phyloP scores from a whole-genome alignment of 2,797 vertebrate species.

The Lepilemur ruficaudatus region DNA sequence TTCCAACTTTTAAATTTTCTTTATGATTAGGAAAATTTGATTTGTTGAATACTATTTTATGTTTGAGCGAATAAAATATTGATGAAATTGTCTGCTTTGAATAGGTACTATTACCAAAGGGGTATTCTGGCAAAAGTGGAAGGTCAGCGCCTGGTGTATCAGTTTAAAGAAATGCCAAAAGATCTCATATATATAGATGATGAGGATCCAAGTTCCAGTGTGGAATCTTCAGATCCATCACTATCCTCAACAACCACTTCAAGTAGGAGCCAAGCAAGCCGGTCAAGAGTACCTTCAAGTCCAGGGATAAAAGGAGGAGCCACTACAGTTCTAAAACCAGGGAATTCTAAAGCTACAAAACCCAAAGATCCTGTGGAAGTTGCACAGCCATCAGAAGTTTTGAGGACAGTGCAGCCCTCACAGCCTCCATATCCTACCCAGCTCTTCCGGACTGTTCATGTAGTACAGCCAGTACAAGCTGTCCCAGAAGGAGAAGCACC shows the following conservation, averaged over 20 bases:
- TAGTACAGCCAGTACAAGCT: constrained; percentile 90
- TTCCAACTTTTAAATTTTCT: background rate
- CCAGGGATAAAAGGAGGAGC: constrained; percentile 81
- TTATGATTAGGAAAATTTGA: background rate
- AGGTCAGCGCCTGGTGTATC: constrained; percentile 97
- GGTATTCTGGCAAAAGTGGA: constrained; percentile 99
- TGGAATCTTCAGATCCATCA: constrained; percentile 83
- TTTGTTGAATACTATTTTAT: constrained; percentile 56
- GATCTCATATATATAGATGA: constrained; percentile 95
- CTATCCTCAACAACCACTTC: constrained; percentile 76
- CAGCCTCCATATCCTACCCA: constrained; percentile 90
- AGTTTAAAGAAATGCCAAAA: constrained; percentile 98
- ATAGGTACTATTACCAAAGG: constrained; percentile 99
- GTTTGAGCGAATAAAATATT: constrained; percentile 26
- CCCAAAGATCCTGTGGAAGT: constrained; percentile 85
- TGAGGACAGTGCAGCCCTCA: constrained; percentile 92
- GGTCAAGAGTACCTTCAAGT: constrained; percentile 80
- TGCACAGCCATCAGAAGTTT: constrained; percentile 91
- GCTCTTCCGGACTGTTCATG: constrained; percentile 95
- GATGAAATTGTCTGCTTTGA: constrained; percentile 52
- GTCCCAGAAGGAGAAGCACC: constrained; percentile 79
- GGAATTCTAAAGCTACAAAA: constrained; percentile 83
- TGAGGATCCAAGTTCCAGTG: constrained; percentile 88
- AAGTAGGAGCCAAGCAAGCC: constrained; percentile 82
- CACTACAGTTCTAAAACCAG: constrained; percentile 84